Base-by-base conservation (phyloP, 2,113 vertebrate genomes). In the Charadrius vociferus region DNA sequence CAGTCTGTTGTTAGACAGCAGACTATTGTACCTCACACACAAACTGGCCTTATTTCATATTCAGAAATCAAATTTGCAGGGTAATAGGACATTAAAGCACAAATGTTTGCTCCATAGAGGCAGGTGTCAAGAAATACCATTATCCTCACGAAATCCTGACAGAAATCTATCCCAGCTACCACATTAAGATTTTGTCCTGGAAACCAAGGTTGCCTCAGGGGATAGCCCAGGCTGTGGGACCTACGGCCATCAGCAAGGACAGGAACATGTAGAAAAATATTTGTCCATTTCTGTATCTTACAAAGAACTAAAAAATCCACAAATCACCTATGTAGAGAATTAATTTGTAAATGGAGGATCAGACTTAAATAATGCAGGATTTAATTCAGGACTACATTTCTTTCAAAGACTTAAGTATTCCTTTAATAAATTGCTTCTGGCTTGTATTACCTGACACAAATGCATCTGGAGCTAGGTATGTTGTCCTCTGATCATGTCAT, bases 221-320 rank as follows among this genome's bases (percentile, higher is more conserved):
- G 29, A 66, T 2, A 32, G 47, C 27, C 59, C 66, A 63, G 75
- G 21, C 55, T 37, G 53, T 12, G 30, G 18, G 45, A 81, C 22
- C 18, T 32, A 37, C 4, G 4, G 12, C 1, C 2, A 37, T 56
- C 2, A 41, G 18, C n/a, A 83, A 55, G 65, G 14, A 61, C 37
- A 67, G n/a, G n/a, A 49, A 73, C 0, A 0, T 3, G 32, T 4
- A 49, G 30, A 55, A 52, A 72, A 78, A 6, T 32, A 59, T 7
- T 18, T 41, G 37, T 36, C 27, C 45, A n/a, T 41, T 45, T 67
- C 58, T 61, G 27, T 36, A 43, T 37, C n/a, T 61, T 52, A 26
- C 14, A 59, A 47, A 47, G 39, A 2, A 12, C n/a, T 55, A 68
- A 36, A 36, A 50, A 47, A 50, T 32, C 52, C 0, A 0, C 6